Base-by-base conservation (phyloP, 2,113 vertebrate genomes). In the Hiodon tergisus region DNA sequence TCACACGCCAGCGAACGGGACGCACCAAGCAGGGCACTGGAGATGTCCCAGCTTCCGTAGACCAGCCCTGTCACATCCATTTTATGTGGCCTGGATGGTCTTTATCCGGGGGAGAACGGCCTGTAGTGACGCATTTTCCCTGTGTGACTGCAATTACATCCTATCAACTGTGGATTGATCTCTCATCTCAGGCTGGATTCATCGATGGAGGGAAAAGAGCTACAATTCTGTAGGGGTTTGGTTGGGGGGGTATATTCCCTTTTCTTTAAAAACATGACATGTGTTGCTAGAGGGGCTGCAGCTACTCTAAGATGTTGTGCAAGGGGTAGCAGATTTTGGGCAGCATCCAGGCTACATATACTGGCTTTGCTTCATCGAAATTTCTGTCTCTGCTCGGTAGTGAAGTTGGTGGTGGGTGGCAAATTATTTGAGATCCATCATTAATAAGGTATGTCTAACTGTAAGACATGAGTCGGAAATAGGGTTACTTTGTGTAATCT, bases 111-210 rank as follows among this genome's bases (percentile, higher is more conserved):
- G 13, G 5, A 52, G 80, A 73, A 76, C 76, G 77, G 75, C 76
- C 3, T 4, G 62, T 79, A 80, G 77, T 71, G 82, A 57, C 74
- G 75, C 83, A 31, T 79, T 77, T 78, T 71, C 71, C 69, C 69
- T 65, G 67, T 65, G 79, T 78, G 78, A 78, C 78, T 81, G 85
- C 83, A 85, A 87, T 88, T 88, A 87, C 75, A 69, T 75, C 69
- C 84, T 82, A 84, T 88, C 85, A 87, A 80, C 73, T 63, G 57
- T 80, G 78, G 83, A 88, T 88, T 82, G 83, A 89, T 88, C 81
- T 84, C 85, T 78, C 81, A 81, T 83, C 79, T 78, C 78, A 75
- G 81, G 81, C 74, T 78, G 84, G 85, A 88, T 87, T 84, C 79
- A 76, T 78, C 81, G 81, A 76, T 77, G 77, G 74, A 81, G 73